phyloP scores from a whole-genome alignment of 2,113 vertebrate species.

The Pluvianellus socialis region DNA sequence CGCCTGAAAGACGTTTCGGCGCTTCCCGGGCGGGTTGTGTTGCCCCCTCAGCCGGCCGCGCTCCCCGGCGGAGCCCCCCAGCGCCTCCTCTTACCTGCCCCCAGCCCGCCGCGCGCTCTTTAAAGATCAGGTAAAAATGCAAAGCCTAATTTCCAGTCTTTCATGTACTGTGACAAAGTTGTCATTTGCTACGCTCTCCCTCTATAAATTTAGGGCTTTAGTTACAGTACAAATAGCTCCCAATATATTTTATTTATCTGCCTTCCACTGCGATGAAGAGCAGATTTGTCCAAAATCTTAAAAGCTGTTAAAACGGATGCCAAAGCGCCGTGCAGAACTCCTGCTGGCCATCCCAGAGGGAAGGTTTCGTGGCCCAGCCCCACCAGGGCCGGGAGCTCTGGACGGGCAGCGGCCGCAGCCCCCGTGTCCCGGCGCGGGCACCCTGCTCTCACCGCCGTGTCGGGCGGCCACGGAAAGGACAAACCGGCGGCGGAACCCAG shows the following conservation, averaged over 20 bases:
- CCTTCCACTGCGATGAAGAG: conserved; percentile 21
- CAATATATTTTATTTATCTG: conserved; percentile 60
- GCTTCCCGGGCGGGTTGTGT: background rate
- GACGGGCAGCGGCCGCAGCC: background rate
- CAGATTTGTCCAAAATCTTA: conserved; percentile 4
- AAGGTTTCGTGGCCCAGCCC: accelerated
- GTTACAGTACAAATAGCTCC: conserved; percentile 60
- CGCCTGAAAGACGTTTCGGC: background rate
- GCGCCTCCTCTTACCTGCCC: conserved; percentile 2
- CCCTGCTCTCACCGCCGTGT: background rate
- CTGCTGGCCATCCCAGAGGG: background rate
- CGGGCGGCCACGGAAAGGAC: background rate
- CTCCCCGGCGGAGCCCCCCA: background rate
- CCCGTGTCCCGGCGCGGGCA: too few relatives aligned
- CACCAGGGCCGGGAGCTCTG: background rate
- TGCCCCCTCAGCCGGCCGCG: background rate
- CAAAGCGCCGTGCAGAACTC: background rate
- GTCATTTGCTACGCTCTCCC: conserved; percentile 55
- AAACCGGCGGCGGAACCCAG: too few relatives aligned
- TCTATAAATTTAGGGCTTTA: conserved; percentile 11
- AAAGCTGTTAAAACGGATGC: background rate
- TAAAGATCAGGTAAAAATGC: background rate
- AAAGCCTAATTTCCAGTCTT: conserved; percentile 45
- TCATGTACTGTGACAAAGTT: conserved; percentile 44
- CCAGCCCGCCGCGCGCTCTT: background rate